phyloP scores from a whole-genome alignment of 30 jellyfish, hydroid and myxozoan species.

The Phacellophora camtschatica region DNA sequence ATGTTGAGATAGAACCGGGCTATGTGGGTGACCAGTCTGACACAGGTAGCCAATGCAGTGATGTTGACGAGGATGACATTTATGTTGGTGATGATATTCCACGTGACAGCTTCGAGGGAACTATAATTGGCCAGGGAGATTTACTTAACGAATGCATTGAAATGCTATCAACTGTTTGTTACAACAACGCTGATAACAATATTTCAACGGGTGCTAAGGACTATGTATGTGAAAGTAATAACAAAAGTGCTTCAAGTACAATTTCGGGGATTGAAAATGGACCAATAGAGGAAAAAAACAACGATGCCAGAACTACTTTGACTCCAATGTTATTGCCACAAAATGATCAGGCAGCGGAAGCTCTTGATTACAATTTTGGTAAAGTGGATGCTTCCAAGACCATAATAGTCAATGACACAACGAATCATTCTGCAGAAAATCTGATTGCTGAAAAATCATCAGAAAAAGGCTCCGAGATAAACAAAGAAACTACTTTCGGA shows the following conservation, averaged over 20 bases:
- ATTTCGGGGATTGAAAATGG: neutral
- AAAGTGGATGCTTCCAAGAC: too few species aligned
- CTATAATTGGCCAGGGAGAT: conserved; percentile 55
- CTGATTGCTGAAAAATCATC: too few species aligned
- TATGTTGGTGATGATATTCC: conserved; percentile 51
- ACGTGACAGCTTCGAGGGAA: conserved; percentile 7
- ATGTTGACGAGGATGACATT: conserved; percentile 59
- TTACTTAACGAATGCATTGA: conserved; percentile 56
- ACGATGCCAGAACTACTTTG: neutral
- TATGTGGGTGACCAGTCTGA: conserved; percentile 70
- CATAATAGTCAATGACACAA: too few species aligned
- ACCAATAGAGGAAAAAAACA: neutral
- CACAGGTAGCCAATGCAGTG: conserved; percentile 54
- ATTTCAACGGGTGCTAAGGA: neutral
- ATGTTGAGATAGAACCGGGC: conserved; percentile 81
- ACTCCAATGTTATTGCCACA: too few species aligned
- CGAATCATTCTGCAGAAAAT: too few species aligned
- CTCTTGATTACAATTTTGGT: too few species aligned
- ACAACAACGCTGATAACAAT: neutral
- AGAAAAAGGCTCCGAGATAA: too few species aligned
- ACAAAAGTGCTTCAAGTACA: neutral
- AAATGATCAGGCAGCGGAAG: too few species aligned
- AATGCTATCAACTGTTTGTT: conserved; percentile 39
- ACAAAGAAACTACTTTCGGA: too few species aligned
- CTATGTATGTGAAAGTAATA: too few species aligned